Evolutionary conservation across 2,888 invertebrate species (phyloP).

Genomic region (Patella ulyssiponensis): DNA sequence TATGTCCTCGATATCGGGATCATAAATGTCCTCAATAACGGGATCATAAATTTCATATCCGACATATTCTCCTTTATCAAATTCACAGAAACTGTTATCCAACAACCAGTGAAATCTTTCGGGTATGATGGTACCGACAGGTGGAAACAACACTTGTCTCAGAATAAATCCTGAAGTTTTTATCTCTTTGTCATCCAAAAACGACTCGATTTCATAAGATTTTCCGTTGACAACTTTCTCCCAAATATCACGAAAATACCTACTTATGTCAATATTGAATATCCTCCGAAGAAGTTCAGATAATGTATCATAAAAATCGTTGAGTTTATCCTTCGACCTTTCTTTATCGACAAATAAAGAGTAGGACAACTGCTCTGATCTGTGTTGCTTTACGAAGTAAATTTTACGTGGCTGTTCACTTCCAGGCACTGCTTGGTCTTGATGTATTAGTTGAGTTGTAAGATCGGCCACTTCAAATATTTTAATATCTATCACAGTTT

Average conservation of each 20-base stretch:
- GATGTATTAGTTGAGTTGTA: too few species aligned
- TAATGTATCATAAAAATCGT: background rate
- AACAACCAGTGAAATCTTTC: constrained; percentile 14
- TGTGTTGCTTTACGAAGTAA: background rate
- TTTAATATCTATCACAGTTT: too few species aligned
- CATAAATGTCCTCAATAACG: constrained; percentile 4
- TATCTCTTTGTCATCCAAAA: too few species aligned
- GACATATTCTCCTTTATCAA: constrained; percentile 10
- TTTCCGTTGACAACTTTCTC: too few species aligned
- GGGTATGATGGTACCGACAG: constrained; percentile 19
- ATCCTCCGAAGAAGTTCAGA: too few species aligned
- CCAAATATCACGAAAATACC: too few species aligned
- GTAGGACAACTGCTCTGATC: background rate
- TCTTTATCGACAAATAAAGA: background rate
- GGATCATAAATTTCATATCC: constrained; percentile 25
- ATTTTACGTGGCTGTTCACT: background rate
- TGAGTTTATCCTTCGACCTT: background rate
- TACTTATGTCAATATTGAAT: too few species aligned
- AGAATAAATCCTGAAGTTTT: too few species aligned
- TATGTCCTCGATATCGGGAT: constrained; percentile 6
- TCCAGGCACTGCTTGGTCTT: background rate
- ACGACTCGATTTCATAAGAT: too few species aligned
- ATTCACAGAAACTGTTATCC: constrained; percentile 17
- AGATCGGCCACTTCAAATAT: too few species aligned
- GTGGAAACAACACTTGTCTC: constrained; percentile 5